phyloP scores from a whole-genome alignment of 2,113 vertebrate genomes.

The Mohoua ochrocephala region DNA sequence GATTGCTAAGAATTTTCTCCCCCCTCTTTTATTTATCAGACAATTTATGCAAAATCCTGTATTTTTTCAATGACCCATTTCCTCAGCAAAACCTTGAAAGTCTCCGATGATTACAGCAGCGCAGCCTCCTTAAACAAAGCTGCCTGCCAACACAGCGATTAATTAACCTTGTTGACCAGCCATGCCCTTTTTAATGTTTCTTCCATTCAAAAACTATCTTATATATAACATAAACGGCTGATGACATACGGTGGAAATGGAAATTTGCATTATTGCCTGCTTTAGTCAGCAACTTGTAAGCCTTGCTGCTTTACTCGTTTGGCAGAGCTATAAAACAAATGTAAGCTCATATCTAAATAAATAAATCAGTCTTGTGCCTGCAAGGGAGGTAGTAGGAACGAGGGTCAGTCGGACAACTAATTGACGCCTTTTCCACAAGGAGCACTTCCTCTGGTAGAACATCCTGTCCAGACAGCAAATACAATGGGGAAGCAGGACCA shows the following conservation, averaged over 20 bases:
- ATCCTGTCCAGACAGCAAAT: slow-evolving; percentile 65
- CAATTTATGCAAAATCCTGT: not conserved
- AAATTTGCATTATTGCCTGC: not conserved
- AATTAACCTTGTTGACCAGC: slow-evolving; percentile 49
- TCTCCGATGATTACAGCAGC: not conserved
- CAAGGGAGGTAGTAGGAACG: not conserved
- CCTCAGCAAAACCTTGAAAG: slow-evolving; percentile 26
- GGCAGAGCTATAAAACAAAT: not conserved
- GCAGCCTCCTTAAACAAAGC: not conserved
- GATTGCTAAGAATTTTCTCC: not conserved
- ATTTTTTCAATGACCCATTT: slow-evolving; percentile 1
- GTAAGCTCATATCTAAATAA: not conserved
- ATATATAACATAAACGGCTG: not conserved
- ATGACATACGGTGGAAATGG: not conserved
- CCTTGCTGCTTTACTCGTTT: not conserved
- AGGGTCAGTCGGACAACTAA: slow-evolving; percentile 40
- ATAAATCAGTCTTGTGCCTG: not conserved
- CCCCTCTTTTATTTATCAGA: not conserved
- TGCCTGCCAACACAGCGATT: slow-evolving; percentile 27
- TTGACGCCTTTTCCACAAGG: slow-evolving; percentile 55
- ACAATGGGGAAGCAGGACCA: slow-evolving; percentile 48
- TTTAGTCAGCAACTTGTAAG: slow-evolving; percentile 13
- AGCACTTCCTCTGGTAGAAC: slow-evolving; percentile 54
- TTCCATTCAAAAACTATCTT: not conserved
- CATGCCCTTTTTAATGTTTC: slow-evolving; percentile 5